Evolutionary conservation across 2,797 vertebrate species (phyloP).

Genomic region (Orientallactaga sibirica): DNA sequence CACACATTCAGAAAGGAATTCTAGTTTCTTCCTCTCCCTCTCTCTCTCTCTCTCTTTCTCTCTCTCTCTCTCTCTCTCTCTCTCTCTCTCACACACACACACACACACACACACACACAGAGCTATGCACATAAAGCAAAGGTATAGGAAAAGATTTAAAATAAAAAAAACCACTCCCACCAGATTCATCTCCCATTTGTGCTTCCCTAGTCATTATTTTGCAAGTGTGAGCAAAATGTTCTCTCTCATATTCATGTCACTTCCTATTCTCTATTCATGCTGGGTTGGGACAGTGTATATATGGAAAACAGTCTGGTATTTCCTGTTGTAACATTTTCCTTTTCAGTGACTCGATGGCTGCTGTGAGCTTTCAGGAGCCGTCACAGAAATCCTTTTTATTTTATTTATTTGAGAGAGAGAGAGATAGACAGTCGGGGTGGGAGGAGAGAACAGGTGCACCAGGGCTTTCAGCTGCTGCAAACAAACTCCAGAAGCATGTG

Average conservation of each 20-base stretch:
- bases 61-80: too few relatives aligned
- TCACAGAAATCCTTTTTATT: slow-evolving; percentile 71
- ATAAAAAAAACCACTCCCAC: slow-evolving; percentile 49
- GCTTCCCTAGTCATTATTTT: slow-evolving; percentile 48
- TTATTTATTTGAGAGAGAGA: too few relatives aligned
- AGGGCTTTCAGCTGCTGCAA: too few relatives aligned
- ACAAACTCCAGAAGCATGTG: too few relatives aligned
- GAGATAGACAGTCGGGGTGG: too few relatives aligned
- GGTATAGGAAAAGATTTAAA: slow-evolving; percentile 55
- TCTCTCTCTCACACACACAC: too few relatives aligned
- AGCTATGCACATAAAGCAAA: slow-evolving; percentile 62
- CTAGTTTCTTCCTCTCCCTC: background rate
- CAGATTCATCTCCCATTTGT: slow-evolving; percentile 66
- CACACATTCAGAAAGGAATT: slow-evolving; percentile 56
- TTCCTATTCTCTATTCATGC: slow-evolving; percentile 56
- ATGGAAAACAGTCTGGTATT: slow-evolving; percentile 66
- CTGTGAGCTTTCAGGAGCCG: slow-evolving; percentile 52
- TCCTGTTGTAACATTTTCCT: slow-evolving; percentile 55
- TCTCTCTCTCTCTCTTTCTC: background rate
- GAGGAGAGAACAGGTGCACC: too few relatives aligned
- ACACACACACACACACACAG: slow-evolving; percentile 24
- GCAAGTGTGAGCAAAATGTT: slow-evolving; percentile 65
- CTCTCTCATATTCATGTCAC: slow-evolving; percentile 27
- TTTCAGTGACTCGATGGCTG: slow-evolving; percentile 48
- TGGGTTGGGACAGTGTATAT: slow-evolving; percentile 63